These are phyloP conservation scores for Theretra japonica DNA, from an alignment of 2,888 invertebrate genomes.

Conservation along the genomic window DNA sequence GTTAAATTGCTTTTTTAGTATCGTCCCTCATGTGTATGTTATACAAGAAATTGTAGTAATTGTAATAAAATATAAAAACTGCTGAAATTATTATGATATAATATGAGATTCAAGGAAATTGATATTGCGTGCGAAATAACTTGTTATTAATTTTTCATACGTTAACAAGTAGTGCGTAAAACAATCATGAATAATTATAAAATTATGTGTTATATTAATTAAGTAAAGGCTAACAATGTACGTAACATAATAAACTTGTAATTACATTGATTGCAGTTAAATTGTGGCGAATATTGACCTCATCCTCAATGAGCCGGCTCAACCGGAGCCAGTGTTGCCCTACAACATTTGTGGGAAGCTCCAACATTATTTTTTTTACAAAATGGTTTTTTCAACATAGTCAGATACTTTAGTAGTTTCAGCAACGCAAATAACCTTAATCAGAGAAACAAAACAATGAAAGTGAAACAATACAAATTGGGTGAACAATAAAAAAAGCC, in stretches of 20 bases:
- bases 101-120: not conserved
- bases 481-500: conserved; percentile 1
- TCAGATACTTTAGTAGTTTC: not conserved
- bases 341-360: too few relatives aligned
- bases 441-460: not conserved
- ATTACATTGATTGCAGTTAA: too few relatives aligned
- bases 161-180: conserved; percentile 2
- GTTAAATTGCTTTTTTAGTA: too few relatives aligned
- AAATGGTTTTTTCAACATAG: too few relatives aligned
- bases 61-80: too few relatives aligned
- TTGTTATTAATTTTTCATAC: not conserved
- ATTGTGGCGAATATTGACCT: not conserved
- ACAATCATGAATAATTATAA: not conserved
- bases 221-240: not conserved
- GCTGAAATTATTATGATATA: not conserved
- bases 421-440: not conserved
- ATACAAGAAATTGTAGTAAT: too few relatives aligned
- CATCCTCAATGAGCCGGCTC: not conserved
- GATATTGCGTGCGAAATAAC: not conserved
- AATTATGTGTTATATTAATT: not conserved
- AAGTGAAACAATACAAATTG: conserved; percentile 3
- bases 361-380: too few relatives aligned
- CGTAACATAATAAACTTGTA: too few relatives aligned
- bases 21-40: too few relatives aligned
- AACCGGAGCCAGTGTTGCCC: too few relatives aligned